phyloP scores from a whole-genome alignment of 1,140 invertebrate species.

The Phortica variegata region DNA sequence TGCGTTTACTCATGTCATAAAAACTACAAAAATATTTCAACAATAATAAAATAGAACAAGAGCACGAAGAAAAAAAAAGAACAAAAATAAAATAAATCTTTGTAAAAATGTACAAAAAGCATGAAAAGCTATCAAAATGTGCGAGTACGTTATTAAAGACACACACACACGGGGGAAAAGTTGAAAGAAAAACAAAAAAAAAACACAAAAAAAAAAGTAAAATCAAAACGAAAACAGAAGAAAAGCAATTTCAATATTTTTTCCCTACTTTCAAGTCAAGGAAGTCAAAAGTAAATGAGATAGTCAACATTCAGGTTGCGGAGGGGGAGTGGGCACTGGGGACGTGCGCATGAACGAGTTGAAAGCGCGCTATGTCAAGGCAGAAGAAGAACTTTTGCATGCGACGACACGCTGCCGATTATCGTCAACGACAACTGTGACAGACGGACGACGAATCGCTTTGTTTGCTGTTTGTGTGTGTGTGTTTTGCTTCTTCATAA shows the following conservation, averaged over 20 bases:
- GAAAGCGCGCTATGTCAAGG: too few relatives aligned
- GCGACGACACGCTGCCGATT: too few relatives aligned
- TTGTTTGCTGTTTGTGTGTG: constrained; percentile 2
- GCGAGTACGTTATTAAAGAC: background rate
- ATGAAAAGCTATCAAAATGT: too few relatives aligned
- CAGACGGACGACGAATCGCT: too few relatives aligned
- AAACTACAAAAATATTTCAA: constrained; percentile 10
- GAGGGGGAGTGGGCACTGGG: constrained; percentile 4
- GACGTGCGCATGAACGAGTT: background rate
- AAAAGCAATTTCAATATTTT: constrained; percentile 25
- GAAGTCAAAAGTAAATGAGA: constrained; percentile 26
- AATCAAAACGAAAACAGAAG: constrained; percentile 18
- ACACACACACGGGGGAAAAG: background rate
- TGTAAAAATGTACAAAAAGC: too few relatives aligned
- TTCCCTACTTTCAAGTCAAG: too few relatives aligned
- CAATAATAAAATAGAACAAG: background rate
- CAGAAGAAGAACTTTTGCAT: too few relatives aligned
- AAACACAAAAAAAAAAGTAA: constrained; percentile 1
- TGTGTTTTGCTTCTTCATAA: background rate
- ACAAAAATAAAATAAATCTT: too few relatives aligned
- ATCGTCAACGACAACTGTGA: too few relatives aligned
- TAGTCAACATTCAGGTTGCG: too few relatives aligned
- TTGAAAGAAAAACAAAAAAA: constrained; percentile 1
- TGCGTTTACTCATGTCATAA: constrained; percentile 8
- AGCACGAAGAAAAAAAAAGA: too few relatives aligned